Evolutionary conservation across 2,797 vertebrate genomes (phyloP), one percentile per base, ranked within the genome.

Genomic region (Anguilla pacifica): DNA sequence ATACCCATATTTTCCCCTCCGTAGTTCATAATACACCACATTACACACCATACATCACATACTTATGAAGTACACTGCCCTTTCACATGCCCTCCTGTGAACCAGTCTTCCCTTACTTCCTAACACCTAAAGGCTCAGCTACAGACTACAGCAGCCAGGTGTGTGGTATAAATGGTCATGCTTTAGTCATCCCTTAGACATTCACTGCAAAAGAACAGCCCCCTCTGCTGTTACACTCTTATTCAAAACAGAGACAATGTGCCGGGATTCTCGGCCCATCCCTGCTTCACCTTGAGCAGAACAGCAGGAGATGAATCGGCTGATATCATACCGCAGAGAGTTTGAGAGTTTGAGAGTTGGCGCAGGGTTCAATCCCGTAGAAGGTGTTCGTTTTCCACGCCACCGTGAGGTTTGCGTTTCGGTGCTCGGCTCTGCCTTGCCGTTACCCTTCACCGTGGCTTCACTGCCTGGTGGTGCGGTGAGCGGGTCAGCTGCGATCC

Each of bases 401-500:
- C 72, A 74, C 72, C 6, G 2, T 43, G 31, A 81, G 35, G 74
- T 17, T 35, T 82, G 43, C 51, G 43, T 51, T 82, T 82, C 79
- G 51, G 79, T 2, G 46, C 7, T 51, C 43, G 51, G 79, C 46
- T 51, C 28, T 72, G 51, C 53, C 39, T 43, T 61, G 70, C 70
- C 31, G n/a, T 88, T 55, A 79, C 43, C 46, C 74, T 70, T 43
- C 28, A 43, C 39, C 25, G 13, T 67, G 79, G 59, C 28, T 83
- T 57, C 61, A 57, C 59, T 83, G 49, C 57, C 85, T 72, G 74
- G 85, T 64, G 19, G 53, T 43, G 39, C 39, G 35, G 59, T 53
- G 74, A 86, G 49, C 77, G 51, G 86, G 84, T 89, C 79, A 85
- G 17, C 85, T 72, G 85, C 83, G 85, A 86, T 88, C 77, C 86